Base-by-base conservation (phyloP, 1,140 invertebrate genomes). In the Eriosoma lanigerum region DNA sequence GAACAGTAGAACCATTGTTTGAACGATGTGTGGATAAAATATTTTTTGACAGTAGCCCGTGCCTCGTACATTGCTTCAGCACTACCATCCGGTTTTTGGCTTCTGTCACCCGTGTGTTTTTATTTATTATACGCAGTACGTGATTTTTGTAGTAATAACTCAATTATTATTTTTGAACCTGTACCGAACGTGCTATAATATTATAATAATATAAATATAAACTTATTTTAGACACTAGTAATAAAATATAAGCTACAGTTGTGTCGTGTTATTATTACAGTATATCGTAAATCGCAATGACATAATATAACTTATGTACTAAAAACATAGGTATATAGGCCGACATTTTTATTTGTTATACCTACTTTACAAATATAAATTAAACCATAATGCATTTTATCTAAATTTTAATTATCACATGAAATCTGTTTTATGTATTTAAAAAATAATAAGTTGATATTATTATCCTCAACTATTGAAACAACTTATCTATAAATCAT, bases 41-140 rank as follows among this genome's bases (percentile, higher is more conserved):
- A 75, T 75, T 75, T 75, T 75, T 75, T 56, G 72, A 75, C 72
- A 54, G 72, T 75, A 50, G 50, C 72, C 72, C 72, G 72, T 75
- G 72, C 72, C 70, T 8, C 26, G 26, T 32, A 8, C 15, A 56
- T 15, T n/a, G 21, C 26, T 56, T 38, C 17, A 56, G 32, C 32
- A 66, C 8, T 15, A 60, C 26, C 44, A 70, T 75, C 72, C 72
- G 50, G 72, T 75, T 73, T 75, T 75, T 75, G 50, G 72, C 50
- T 29, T 56, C 50, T 75, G 50, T 19, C 24, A 54, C 26, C 15
- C 29, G n/a, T 52, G n/a, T 17, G 12, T 64, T 44, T 26, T 8
- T 68, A 9, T 24, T 38, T 3, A 21, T 17, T 24, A 0, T 44
- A 32, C 15, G 24, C 8, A n/a, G 52, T 76, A 76, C 73, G 73